Conservation (phyloP, 2,113 vertebrate species). For the Corythaixoides concolor region DNA sequence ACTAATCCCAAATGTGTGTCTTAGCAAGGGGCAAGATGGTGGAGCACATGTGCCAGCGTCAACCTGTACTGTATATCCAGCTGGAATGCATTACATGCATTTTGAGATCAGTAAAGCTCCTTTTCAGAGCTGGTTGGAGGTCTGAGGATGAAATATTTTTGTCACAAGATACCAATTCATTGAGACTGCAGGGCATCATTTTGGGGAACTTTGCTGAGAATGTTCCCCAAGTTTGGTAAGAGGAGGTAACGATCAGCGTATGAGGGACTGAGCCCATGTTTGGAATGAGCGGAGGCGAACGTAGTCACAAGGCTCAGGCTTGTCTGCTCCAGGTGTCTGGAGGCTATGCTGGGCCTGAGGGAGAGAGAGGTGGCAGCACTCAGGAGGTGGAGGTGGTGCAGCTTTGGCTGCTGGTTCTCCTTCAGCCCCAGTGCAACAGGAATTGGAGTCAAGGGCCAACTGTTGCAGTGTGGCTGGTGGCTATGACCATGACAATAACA, state of each 20-base stretch:
- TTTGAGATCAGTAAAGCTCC: background rate
- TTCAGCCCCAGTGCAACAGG: background rate
- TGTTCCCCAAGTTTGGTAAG: background rate
- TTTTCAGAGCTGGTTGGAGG: background rate
- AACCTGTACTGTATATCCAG: background rate
- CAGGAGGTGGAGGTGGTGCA: background rate
- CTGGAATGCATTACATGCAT: background rate
- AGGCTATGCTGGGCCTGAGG: background rate
- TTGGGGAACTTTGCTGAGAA: background rate
- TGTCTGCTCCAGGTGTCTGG: background rate
- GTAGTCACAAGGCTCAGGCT: background rate
- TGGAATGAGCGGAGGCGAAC: background rate
- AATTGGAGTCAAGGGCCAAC: background rate
- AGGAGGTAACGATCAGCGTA: background rate
- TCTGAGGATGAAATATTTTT: background rate
- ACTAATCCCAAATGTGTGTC: background rate
- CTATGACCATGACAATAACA: background rate
- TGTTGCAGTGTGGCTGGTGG: background rate
- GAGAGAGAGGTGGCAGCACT: background rate
- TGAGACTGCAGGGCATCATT: background rate
- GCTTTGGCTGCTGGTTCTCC: background rate
- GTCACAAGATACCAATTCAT: background rate
- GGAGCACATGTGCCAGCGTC: background rate
- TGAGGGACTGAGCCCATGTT: background rate
- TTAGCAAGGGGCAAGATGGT: background rate